phyloP scores from a whole-genome alignment of 2,888 invertebrate genomes.

The Lasioglossum pauxillum region DNA sequence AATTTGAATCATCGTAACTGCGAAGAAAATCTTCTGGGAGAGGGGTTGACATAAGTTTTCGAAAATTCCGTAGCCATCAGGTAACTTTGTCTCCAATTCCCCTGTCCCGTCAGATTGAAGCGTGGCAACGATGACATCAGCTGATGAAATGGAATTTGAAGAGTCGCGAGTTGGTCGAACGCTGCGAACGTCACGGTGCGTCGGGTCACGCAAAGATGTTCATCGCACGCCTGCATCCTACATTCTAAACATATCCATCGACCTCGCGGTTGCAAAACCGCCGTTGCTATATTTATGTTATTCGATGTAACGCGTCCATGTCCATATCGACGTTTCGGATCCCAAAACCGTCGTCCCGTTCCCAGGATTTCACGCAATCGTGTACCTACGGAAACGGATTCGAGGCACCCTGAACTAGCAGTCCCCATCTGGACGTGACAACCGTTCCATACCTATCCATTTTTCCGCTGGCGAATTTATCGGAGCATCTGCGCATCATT shows the following conservation, averaged over 20 bases:
- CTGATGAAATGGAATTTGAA: slow-evolving; percentile 15
- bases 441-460: not conserved
- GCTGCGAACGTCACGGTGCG: slow-evolving; percentile 1
- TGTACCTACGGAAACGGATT: not conserved
- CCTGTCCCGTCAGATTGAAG: not conserved
- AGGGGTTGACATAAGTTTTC: not conserved
- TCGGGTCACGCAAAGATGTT: not conserved
- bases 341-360: not conserved
- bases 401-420: not conserved
- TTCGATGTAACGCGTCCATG: not conserved
- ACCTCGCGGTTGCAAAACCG: slow-evolving; percentile 16
- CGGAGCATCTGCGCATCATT: slow-evolving; percentile 46
- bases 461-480: slow-evolving; percentile 9
- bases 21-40: not conserved
- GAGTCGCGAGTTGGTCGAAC: not conserved
- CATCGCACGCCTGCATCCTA: not conserved
- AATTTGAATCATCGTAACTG: not conserved
- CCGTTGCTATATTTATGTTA: slow-evolving; percentile 8
- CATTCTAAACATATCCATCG: slow-evolving; percentile 39
- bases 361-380: not conserved
- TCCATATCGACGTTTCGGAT: not conserved
- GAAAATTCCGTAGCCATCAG: not conserved
- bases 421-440: not conserved
- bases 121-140: not conserved
- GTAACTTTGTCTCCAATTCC: not conserved